phyloP scores from a whole-genome alignment of 2,888 invertebrate genomes.

The Podotricha telesiphe region DNA sequence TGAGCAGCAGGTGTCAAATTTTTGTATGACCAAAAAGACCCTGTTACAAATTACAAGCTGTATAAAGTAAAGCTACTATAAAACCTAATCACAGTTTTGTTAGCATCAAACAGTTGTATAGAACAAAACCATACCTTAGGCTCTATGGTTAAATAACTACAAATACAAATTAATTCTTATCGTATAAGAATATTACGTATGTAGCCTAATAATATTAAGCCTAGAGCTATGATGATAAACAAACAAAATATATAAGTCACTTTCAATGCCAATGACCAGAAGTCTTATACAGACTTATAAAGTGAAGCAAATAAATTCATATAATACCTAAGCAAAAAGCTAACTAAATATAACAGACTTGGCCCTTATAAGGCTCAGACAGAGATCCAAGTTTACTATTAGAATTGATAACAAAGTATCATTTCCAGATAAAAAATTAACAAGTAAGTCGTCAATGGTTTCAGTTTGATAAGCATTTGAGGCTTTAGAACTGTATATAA shows the following conservation, averaged over 20 bases:
- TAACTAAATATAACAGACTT: slow-evolving; percentile 37
- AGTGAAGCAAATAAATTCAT: slow-evolving; percentile 34
- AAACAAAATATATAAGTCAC: slow-evolving; percentile 28
- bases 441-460: slow-evolving; percentile 36
- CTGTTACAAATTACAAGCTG: slow-evolving; percentile 56
- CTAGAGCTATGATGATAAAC: slow-evolving; percentile 26
- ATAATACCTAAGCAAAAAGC: slow-evolving; percentile 28
- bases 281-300: slow-evolving; percentile 22
- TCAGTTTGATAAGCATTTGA: slow-evolving; percentile 17
- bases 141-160: slow-evolving; percentile 31
- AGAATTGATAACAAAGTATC: slow-evolving; percentile 32
- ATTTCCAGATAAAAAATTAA: slow-evolving; percentile 27
- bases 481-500: slow-evolving; percentile 1
- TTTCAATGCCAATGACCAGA: slow-evolving; percentile 28
- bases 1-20: slow-evolving; percentile 64
- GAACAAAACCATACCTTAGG: slow-evolving; percentile 37
- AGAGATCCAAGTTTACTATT: slow-evolving; percentile 43
- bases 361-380: slow-evolving; percentile 34
- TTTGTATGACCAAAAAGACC: slow-evolving; percentile 73
- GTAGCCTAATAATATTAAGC: slow-evolving; percentile 40
- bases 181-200: slow-evolving; percentile 36
- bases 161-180: slow-evolving; percentile 36
- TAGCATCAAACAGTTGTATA: slow-evolving; percentile 36
- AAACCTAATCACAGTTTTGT: slow-evolving; percentile 39
- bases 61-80: slow-evolving; percentile 40